Percentiles rank a stretch among this genome's conserved stretches.
Conservation (phyloP, 1,140 invertebrate genomes). For the Sarcophaga bullata region DNA sequence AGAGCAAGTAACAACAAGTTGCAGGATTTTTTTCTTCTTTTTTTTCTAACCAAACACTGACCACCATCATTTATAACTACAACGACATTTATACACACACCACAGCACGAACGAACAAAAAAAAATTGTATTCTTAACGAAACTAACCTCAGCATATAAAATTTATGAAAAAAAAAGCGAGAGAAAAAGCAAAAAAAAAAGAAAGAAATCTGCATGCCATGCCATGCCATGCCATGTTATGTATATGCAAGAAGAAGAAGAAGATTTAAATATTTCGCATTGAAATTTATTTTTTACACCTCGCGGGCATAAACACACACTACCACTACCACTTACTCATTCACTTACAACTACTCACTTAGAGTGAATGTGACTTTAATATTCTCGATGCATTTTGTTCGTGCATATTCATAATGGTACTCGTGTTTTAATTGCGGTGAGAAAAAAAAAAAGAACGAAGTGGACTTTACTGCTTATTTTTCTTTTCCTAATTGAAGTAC, state of each 20-base stretch:
- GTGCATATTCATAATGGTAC: no score
- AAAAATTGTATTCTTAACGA: neutral
- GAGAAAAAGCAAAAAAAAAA: neutral
- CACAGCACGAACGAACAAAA: neutral
- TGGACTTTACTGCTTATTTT: no score
- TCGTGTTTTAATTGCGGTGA: no score
- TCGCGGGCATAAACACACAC: neutral
- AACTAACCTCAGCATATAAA: neutral
- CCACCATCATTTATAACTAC: neutral
- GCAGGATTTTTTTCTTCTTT: neutral
- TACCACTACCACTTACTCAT: no score
- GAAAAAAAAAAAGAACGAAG: no score
- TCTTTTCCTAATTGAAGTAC: no score
- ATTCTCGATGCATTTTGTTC: neutral
- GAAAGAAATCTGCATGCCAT: no score
- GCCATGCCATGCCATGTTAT: no score
- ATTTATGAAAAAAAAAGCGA: neutral
- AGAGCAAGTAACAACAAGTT: conserved; percentile 7
- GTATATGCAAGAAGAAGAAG: no score
- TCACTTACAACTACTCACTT: no score
- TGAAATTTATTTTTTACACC: neutral
- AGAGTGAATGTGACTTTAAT: neutral
- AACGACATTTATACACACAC: no score
- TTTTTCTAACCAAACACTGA: neutral
- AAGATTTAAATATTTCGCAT: no score